These are phyloP conservation scores for Pocillopora verrucosa DNA, from an alignment of 64 coral and sea anemone genomes.

Conservation along the genomic window DNA sequence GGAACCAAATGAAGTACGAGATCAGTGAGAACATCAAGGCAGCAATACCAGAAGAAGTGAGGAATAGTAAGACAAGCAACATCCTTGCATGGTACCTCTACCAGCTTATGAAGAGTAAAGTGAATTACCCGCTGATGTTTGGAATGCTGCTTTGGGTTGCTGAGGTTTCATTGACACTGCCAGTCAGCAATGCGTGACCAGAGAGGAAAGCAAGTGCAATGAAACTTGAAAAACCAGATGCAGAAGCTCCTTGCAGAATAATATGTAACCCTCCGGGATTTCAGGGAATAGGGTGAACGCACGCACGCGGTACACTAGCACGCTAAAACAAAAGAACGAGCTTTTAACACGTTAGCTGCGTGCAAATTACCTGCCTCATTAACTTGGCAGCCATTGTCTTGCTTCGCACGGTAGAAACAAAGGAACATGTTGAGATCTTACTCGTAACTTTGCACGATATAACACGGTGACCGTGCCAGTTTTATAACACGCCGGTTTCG, in stretches of 20 bases:
- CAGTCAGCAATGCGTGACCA: background rate
- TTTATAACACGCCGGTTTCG: no score
- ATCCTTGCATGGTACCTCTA: constrained; percentile 39
- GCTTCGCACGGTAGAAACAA: no score
- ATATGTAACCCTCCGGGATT: background rate
- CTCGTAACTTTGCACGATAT: no score
- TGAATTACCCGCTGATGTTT: constrained; percentile 46
- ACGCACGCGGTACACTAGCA: no score
- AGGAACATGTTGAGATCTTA: no score
- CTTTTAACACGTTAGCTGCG: no score
- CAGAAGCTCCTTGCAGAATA: constrained; percentile 14
- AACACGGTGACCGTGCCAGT: no score
- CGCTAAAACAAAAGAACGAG: background rate
- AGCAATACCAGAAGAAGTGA: constrained; percentile 34
- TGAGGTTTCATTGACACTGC: constrained; percentile 1
- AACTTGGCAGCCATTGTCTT: no score
- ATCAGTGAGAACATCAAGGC: background rate
- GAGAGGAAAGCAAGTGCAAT: constrained; percentile 11
- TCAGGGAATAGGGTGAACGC: no score
- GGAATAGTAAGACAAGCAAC: constrained; percentile 31
- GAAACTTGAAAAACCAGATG: constrained; percentile 16
- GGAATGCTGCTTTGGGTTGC: constrained; percentile 25
- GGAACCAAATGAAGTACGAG: no score
- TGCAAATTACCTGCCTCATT: no score
- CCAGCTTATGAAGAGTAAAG: constrained; percentile 23